Evolutionary conservation across 2,113 vertebrate genomes (phyloP).

Genomic region (Eubucco bourcierii): DNA sequence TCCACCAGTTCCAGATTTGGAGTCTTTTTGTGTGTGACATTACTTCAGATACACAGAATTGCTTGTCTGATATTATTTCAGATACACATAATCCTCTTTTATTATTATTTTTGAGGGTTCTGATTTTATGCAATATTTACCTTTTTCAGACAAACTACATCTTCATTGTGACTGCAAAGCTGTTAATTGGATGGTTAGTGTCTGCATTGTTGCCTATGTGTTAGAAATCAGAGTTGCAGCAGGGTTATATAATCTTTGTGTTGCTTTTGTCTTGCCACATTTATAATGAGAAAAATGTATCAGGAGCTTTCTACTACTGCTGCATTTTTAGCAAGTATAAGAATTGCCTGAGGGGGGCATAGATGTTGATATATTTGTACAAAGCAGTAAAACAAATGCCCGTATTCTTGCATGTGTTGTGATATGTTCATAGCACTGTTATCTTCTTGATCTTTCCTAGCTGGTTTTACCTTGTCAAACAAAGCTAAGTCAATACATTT

Average conservation of each 20-base stretch:
- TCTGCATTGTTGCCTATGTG: background rate
- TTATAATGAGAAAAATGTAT: background rate
- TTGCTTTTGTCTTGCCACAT: background rate
- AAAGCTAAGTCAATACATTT: constrained; percentile 28
- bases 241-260: background rate
- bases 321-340: background rate
- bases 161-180: background rate
- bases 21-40: background rate
- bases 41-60: background rate
- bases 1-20: background rate
- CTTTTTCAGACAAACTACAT: background rate
- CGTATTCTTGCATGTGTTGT: background rate
- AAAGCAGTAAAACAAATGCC: background rate
- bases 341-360: background rate
- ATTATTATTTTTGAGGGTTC: background rate
- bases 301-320: background rate
- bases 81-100: background rate
- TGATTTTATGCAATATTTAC: background rate
- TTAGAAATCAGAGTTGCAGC: background rate
- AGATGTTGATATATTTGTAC: background rate
- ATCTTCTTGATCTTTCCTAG: background rate
- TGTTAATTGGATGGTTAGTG: background rate
- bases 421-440: background rate
- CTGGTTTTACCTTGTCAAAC: background rate
- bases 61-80: background rate